Evolutionary conservation across 2,113 vertebrate species (phyloP).

Genomic region (Ceyx cyanopectus): DNA sequence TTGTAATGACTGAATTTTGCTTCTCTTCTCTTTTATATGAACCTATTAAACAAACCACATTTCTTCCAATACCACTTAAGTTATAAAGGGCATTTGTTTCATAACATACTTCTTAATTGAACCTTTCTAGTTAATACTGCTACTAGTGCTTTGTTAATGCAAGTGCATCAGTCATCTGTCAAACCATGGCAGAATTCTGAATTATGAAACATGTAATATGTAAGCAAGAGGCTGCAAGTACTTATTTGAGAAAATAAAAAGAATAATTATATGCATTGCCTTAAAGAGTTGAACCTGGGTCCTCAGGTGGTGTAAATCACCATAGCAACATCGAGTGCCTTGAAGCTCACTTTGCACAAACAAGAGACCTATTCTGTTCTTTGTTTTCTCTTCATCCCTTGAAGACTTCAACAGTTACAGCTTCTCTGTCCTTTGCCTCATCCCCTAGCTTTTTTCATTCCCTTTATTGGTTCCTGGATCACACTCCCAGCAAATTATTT

Average conservation of each 20-base stretch:
- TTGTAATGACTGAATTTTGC: background rate
- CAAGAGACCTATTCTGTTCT: background rate
- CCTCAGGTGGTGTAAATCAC: slow-evolving; percentile 43
- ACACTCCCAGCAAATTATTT: background rate
- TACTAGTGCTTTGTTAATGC: background rate
- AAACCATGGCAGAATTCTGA: background rate
- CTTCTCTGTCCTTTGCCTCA: background rate
- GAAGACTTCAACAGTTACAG: background rate
- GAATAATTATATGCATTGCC: slow-evolving; percentile 31
- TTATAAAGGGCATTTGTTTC: slow-evolving; percentile 39
- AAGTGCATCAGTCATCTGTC: slow-evolving; percentile 9
- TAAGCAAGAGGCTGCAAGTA: slow-evolving; percentile 1
- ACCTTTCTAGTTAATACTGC: slow-evolving; percentile 19
- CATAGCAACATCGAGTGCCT: background rate
- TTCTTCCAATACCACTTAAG: background rate
- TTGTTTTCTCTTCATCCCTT: background rate
- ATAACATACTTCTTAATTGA: background rate
- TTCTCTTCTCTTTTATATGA: background rate
- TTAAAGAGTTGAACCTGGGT: slow-evolving; percentile 47
- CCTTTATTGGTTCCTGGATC: background rate
- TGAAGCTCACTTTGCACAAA: background rate
- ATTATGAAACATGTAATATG: background rate
- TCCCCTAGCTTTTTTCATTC: background rate
- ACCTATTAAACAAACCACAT: background rate
- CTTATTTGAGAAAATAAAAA: slow-evolving; percentile 56